These are phyloP conservation scores for Portunus trituberculatus DNA, from an alignment of 1,140 invertebrate species.

Conservation along the genomic window DNA sequence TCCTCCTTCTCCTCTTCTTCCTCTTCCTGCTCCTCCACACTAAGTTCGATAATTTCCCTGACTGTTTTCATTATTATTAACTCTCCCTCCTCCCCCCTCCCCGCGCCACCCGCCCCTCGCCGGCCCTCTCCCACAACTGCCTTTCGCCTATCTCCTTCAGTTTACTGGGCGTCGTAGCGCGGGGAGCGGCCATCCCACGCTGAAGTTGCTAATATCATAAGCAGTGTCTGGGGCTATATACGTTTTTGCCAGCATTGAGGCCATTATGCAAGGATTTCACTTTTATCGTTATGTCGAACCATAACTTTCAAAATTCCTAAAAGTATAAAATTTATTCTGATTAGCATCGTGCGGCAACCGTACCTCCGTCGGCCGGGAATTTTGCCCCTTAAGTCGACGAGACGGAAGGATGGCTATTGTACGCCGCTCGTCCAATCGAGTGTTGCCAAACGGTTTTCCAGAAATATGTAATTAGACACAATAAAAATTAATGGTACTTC, in stretches of 20 bases:
- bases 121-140: conserved; percentile 42
- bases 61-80: conserved; percentile 64
- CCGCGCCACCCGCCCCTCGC: not conserved
- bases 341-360: conserved; percentile 75
- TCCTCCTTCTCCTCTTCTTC: not conserved
- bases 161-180: conserved; percentile 53
- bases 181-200: conserved; percentile 28
- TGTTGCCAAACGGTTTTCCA: conserved; percentile 75
- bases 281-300: conserved; percentile 76
- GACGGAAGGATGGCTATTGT: conserved; percentile 66
- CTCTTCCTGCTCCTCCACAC: conserved; percentile 35
- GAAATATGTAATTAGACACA: conserved; percentile 76
- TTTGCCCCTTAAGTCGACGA: conserved; percentile 64
- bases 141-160: conserved; percentile 68
- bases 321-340: conserved; percentile 76
- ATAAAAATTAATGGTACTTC: conserved; percentile 76
- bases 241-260: conserved; percentile 74
- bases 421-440: conserved; percentile 64
- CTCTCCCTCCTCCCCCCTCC: conserved; percentile 23
- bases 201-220: conserved; percentile 74
- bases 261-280: conserved; percentile 76
- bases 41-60: conserved; percentile 50
- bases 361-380: conserved; percentile 67
- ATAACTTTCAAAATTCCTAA: conserved; percentile 76
- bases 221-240: conserved; percentile 76